Conservation (phyloP, 2,888 invertebrate genomes). For the Archips crataeganus region DNA sequence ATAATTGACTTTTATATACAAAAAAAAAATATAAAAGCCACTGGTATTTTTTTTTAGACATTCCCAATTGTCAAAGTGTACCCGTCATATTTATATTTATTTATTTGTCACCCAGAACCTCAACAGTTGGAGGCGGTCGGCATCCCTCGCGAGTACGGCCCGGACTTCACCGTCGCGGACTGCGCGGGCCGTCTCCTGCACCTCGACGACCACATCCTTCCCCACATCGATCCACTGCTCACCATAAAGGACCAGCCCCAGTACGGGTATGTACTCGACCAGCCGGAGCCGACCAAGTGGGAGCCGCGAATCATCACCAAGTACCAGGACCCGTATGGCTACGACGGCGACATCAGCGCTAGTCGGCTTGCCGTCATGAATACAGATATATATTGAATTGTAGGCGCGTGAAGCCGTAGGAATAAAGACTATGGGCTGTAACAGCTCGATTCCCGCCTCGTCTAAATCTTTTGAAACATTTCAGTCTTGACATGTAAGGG, state of each 20-base stretch:
- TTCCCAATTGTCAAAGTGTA: no score
- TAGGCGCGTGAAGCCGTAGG: constrained; percentile 8
- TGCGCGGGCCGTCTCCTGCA: constrained; percentile 48
- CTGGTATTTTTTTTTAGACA: no score
- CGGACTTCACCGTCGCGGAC: constrained; percentile 61
- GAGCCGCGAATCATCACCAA: constrained; percentile 64
- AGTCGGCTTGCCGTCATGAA: constrained; percentile 59
- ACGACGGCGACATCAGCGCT: constrained; percentile 54
- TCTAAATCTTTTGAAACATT: no score
- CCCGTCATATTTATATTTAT: no score
- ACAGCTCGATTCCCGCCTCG: no score
- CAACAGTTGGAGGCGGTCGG: constrained; percentile 25
- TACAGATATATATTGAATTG: constrained; percentile 63
- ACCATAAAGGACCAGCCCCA: constrained; percentile 50
- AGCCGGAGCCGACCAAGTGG: constrained; percentile 51
- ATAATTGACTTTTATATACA: no score
- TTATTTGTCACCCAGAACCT: neutral
- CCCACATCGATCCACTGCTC: constrained; percentile 76
- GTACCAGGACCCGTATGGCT: constrained; percentile 52
- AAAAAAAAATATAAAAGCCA: no score
- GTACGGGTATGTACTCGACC: constrained; percentile 4
- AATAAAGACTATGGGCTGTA: no score
- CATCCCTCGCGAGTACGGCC: constrained; percentile 67
- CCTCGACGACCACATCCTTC: constrained; percentile 67
- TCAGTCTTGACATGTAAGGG: no score